Evolutionary conservation across 2,888 invertebrate species (phyloP), one percentile per base, ranked within the genome.

Genomic region (Agrenia bidenticulata): DNA sequence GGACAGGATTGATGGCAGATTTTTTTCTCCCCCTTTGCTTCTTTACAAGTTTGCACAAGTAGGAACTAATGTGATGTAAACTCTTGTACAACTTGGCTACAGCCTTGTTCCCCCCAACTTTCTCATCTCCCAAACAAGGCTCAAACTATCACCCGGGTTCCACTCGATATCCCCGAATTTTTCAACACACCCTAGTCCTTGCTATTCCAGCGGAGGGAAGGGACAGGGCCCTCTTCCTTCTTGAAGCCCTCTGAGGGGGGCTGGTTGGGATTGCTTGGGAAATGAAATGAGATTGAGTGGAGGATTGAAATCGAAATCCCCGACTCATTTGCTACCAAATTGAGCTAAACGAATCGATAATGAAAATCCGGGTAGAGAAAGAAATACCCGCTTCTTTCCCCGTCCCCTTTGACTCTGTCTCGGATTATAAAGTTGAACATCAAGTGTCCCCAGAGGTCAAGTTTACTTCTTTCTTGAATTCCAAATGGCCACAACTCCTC

Each of bases 251-350:
- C n/a, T n/a, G n/a, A 39, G 39, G 49, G 21, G 24, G 24, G 21
- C 7, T 17, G 27, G 5, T 17, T 13, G 55, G 27, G 17, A 5
- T 55, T 27, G 55, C 9, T 26, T 13, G 27, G 15, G 55, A 55
- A 55, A 55, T 55, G 27, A 55, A 55, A 55, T 7, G 55, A 55
- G 55, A 55, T 55, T 55, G 55, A 55, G 32, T 26, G 24, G 55
- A 55, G 32, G 55, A 57, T 63, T 63, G 63, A 63, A 64, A 58
- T 27, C 58, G 55, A 54, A 64, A 50, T 55, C 55, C 55, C n/a
- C 50, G 64, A 66, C 71, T 67, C 71, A 71, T 71, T 71, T 68
- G 71, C 41, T 65, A 54, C 59, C 71, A 61, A 69, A 71, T 71
- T 62, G 68, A 59, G 69, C 71, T 60, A 63, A 69, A 67, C 67